Percentiles rank a stretch among this genome's conserved stretches.
These are phyloP conservation scores for Caenorhabditis brenneri DNA, from an alignment of 1,140 invertebrate species.

Conservation along the genomic window DNA sequence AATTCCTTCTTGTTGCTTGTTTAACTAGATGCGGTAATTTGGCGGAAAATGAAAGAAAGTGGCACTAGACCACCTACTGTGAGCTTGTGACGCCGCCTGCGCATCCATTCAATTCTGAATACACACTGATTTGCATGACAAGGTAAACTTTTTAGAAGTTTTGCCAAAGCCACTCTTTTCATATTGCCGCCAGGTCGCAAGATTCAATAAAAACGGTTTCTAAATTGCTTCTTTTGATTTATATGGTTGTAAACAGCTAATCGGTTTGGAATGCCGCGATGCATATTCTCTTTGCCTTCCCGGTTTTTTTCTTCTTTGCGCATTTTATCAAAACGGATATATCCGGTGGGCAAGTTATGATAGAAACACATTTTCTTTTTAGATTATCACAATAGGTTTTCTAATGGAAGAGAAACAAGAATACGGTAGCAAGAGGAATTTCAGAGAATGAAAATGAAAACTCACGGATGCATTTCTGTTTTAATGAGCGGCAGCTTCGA, in stretches of 20 bases:
- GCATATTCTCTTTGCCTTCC: not conserved
- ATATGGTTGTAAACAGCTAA: slow-evolving; percentile 34
- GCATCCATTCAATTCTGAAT: not conserved
- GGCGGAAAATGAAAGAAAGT: slow-evolving; percentile 28
- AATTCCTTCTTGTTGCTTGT: not conserved
- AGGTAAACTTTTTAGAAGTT: slow-evolving; percentile 29
- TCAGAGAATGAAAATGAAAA: not conserved
- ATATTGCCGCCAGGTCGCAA: slow-evolving; percentile 38
- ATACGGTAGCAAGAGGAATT: not conserved
- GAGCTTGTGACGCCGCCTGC: slow-evolving; percentile 16
- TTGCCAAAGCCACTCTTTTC: slow-evolving; percentile 42
- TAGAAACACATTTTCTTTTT: not conserved
- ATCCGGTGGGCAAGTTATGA: not conserved
- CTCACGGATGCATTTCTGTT: not conserved
- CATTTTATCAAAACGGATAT: slow-evolving; percentile 38
- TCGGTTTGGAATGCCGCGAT: not conserved
- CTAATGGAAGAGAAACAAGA: not conserved
- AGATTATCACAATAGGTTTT: not conserved
- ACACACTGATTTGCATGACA: slow-evolving; percentile 44
- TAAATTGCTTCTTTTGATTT: slow-evolving; percentile 14
- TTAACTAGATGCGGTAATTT: slow-evolving; percentile 43
- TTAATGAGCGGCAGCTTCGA: not conserved
- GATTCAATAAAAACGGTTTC: not conserved
- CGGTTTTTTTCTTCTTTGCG: slow-evolving; percentile 3
- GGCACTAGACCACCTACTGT: slow-evolving; percentile 34